A percentile compares a stretch with the other conserved stretches of the same genome.
phyloP scores from a whole-genome alignment of 2,113 vertebrate genomes.

The Caretta caretta region DNA sequence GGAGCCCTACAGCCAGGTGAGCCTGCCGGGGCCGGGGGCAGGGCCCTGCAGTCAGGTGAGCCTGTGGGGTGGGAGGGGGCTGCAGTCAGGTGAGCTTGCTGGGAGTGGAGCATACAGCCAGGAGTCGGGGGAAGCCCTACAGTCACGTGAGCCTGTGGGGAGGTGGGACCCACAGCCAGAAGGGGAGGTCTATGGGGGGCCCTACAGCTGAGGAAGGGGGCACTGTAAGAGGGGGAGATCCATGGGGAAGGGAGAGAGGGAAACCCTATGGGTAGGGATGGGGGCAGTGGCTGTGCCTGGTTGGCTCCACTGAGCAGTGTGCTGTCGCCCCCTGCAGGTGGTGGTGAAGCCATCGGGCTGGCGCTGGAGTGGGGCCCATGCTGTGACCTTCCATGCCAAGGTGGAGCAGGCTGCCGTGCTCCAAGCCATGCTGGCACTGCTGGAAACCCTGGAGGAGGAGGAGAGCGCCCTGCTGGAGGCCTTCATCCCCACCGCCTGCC shows the following conservation, averaged over 20 bases:
- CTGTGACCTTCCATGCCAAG: constrained; percentile 35
- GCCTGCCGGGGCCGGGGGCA: not conserved
- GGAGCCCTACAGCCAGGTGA: constrained; percentile 76
- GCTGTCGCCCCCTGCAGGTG: constrained; percentile 51
- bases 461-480: constrained; percentile 77
- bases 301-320: not conserved
- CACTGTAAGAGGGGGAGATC: not conserved
- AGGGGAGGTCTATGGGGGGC: not conserved
- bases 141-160: no score
- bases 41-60: not conserved
- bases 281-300: not conserved
- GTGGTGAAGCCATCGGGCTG: constrained; percentile 70
- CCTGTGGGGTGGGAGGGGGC: no score
- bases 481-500: constrained; percentile 59
- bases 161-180: no score
- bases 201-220: not conserved
- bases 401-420: constrained; percentile 40
- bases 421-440: constrained; percentile 18
- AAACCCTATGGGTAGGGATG: not conserved
- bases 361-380: constrained; percentile 55
- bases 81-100: not conserved
- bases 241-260: not conserved
- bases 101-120: not conserved
- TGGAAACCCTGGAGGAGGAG: constrained; percentile 76
- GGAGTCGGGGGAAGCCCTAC: not conserved